phyloP scores from a whole-genome alignment of 2,113 vertebrate genomes.

The Hirundichthys speculiger region DNA sequence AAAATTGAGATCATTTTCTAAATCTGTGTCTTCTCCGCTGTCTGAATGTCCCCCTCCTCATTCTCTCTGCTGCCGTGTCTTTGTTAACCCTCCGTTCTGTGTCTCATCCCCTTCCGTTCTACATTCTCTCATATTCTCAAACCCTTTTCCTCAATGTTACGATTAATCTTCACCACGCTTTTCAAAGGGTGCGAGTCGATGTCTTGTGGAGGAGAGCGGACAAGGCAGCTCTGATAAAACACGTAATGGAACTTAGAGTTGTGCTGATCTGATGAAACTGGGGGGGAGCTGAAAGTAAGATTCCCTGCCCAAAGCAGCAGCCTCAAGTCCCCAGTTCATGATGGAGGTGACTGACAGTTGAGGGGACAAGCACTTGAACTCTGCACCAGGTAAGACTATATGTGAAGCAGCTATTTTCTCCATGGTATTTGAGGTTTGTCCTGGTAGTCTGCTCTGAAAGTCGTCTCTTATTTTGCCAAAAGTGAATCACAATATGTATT shows the following conservation, averaged over 20 bases:
- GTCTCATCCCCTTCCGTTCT: conserved; percentile 12
- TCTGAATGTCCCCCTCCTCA: background rate
- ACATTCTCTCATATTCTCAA: conserved; percentile 25
- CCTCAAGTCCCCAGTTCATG: conserved; percentile 46
- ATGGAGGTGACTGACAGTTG: conserved; percentile 39
- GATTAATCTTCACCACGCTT: conserved; percentile 45
- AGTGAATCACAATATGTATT: conserved; percentile 29
- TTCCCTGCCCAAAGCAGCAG: conserved; percentile 21
- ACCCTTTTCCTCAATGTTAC: conserved; percentile 6
- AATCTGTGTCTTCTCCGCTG: conserved; percentile 11
- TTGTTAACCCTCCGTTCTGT: conserved; percentile 12
- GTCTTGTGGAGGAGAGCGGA: conserved; percentile 28
- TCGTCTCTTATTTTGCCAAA: conserved; percentile 11
- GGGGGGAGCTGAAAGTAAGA: conserved; percentile 31
- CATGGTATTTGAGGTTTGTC: conserved; percentile 7
- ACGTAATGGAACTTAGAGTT: conserved; percentile 54
- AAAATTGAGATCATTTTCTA: conserved; percentile 45
- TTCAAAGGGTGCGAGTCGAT: conserved; percentile 27
- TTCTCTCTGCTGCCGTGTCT: conserved; percentile 25
- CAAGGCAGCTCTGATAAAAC: conserved; percentile 49
- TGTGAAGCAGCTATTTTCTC: conserved; percentile 6
- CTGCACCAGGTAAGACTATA: background rate
- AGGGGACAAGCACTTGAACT: conserved; percentile 5
- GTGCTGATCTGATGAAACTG: conserved; percentile 49
- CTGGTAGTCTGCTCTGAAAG: no score